Conservation (phyloP, 2,797 vertebrate genomes). For the Hoplostethus mediterraneus region DNA sequence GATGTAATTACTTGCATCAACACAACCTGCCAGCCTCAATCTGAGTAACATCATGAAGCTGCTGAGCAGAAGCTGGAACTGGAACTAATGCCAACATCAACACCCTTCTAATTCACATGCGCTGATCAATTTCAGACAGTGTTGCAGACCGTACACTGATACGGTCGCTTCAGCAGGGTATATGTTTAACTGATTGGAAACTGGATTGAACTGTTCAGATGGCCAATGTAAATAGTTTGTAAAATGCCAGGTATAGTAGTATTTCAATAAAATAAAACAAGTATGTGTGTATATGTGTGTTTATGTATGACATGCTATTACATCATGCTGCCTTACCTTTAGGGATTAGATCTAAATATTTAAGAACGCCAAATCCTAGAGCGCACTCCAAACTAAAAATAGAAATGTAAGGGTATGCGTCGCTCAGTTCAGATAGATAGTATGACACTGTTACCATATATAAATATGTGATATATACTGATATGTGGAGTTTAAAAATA, state of each 20-base stretch:
- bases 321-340: constrained; percentile 25
- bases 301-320: constrained; percentile 27
- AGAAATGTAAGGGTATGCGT: neutral
- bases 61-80: constrained; percentile 50
- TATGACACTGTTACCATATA: no score
- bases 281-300: no score
- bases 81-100: constrained; percentile 41
- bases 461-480: no score
- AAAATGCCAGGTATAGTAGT: neutral
- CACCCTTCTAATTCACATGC: constrained; percentile 34
- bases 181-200: constrained; percentile 26
- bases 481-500: no score
- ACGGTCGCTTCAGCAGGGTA: neutral
- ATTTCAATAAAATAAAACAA: neutral
- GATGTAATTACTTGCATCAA: constrained; percentile 81
- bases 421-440: neutral
- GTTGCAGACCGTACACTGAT: constrained; percentile 2
- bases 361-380: neutral
- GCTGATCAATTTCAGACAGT: constrained; percentile 24
- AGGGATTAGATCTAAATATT: neutral
- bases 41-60: constrained; percentile 55
- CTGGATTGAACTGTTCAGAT: neutral
- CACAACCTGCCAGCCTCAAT: constrained; percentile 77
- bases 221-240: constrained; percentile 9
- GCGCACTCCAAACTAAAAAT: no score